Evolutionary conservation across 2,888 invertebrate genomes (phyloP).

Genomic region (Sipha maydis): DNA sequence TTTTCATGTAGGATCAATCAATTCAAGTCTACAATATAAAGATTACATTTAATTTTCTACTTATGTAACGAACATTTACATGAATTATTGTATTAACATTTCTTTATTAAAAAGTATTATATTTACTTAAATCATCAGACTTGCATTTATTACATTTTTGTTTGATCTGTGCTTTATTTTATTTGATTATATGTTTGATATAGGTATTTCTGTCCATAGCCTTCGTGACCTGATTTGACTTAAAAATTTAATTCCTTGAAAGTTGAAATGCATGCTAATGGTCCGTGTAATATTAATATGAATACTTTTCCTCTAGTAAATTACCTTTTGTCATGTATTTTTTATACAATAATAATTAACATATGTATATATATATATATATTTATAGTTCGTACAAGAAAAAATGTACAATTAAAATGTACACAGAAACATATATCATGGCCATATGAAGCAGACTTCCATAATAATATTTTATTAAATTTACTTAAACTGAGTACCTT

Average conservation of each 20-base stretch:
- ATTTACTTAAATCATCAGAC: too few relatives aligned
- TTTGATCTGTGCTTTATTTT: neutral
- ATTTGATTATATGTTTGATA: neutral
- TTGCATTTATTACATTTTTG: too few relatives aligned
- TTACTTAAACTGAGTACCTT: neutral
- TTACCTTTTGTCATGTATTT: slow-evolving; percentile 47
- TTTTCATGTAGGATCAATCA: too few relatives aligned
- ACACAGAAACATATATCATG: neutral
- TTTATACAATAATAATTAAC: slow-evolving; percentile 27
- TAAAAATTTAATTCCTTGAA: neutral
- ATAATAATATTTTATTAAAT: slow-evolving; percentile 1
- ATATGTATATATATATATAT: neutral
- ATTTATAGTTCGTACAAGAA: neutral
- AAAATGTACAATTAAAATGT: neutral
- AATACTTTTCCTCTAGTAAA: slow-evolving; percentile 15
- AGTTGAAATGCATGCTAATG: neutral
- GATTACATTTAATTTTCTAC: too few relatives aligned
- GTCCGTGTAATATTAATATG: neutral
- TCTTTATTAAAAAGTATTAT: too few relatives aligned
- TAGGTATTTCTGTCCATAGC: neutral
- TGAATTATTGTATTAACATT: too few relatives aligned
- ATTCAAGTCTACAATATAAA: too few relatives aligned
- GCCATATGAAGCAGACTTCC: neutral
- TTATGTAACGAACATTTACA: too few relatives aligned
- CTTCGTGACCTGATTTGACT: slow-evolving; percentile 5